Percentiles rank a stretch among this genome's conserved stretches.
These are phyloP conservation scores for Hystrix cristata DNA, from an alignment of 2,113 vertebrate species.

Conservation along the genomic window DNA sequence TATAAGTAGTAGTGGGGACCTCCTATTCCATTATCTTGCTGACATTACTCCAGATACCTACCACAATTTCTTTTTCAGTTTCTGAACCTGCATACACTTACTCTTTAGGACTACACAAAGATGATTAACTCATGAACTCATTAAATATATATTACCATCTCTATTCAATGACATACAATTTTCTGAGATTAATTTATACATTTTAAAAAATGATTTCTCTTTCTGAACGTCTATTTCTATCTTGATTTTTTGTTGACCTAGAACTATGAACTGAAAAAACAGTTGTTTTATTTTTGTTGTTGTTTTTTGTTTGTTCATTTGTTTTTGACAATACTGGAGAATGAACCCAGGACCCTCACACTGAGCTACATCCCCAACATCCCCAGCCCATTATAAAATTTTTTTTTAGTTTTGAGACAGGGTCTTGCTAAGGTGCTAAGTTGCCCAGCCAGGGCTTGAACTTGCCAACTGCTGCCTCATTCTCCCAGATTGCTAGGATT, in stretches of 20 bases:
- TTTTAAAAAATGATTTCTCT: background rate
- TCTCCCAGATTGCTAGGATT: background rate
- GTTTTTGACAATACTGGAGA: background rate
- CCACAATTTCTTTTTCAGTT: background rate
- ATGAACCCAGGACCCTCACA: background rate
- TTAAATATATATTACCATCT: background rate
- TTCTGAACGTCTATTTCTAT: background rate
- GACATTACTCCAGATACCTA: background rate
- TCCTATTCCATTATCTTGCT: background rate
- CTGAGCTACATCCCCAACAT: background rate
- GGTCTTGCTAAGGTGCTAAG: background rate
- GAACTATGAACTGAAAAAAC: background rate
- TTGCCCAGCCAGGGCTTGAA: background rate
- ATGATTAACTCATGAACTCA: background rate
- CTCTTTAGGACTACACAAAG: background rate
- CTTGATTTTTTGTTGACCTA: background rate
- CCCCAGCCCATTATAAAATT: background rate
- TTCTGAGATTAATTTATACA: slow-evolving; percentile 26
- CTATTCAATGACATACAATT: background rate
- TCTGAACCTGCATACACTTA: background rate
- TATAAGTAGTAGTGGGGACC: background rate
- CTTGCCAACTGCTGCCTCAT: background rate
- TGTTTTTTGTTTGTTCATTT: background rate
- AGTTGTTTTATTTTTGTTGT: background rate
- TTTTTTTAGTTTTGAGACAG: background rate